Conservation (phyloP, 2,797 vertebrate genomes). For the Dicrostonyx torquatus region DNA sequence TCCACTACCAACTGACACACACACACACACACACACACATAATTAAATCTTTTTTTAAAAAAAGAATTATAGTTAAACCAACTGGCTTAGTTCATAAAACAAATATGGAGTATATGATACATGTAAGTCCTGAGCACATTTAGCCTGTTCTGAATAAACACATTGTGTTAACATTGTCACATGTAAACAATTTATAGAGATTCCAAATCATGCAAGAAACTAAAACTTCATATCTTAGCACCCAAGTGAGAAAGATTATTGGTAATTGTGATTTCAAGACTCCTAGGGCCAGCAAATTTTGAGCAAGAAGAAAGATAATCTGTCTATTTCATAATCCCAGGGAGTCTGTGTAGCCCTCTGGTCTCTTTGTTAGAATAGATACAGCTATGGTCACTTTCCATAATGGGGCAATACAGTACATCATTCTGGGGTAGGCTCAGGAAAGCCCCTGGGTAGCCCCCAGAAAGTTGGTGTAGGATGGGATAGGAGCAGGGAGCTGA, state of each 20-base stretch:
- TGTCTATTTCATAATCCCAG: neutral
- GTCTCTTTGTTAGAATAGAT: neutral
- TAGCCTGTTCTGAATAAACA: slow-evolving; percentile 32
- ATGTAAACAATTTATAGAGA: neutral
- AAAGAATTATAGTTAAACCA: neutral
- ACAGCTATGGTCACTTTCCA: neutral
- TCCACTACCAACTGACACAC: neutral
- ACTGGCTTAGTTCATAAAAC: slow-evolving; percentile 47
- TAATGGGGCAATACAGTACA: neutral
- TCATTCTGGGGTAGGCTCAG: neutral
- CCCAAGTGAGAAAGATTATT: neutral
- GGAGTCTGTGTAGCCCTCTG: neutral
- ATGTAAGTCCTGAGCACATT: neutral
- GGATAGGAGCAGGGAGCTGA: neutral
- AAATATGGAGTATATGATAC: neutral
- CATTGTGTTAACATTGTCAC: neutral
- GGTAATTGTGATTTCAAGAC: neutral
- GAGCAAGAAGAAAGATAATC: slow-evolving; percentile 11
- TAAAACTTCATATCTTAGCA: neutral
- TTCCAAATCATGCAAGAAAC: neutral
- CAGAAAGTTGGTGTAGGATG: neutral
- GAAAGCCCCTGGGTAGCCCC: neutral
- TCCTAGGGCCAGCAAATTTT: neutral
- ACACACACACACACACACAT: neutral
- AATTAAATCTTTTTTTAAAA: neutral